Base-by-base conservation (phyloP, 1,140 invertebrate species). In the Microvelia longipes region DNA sequence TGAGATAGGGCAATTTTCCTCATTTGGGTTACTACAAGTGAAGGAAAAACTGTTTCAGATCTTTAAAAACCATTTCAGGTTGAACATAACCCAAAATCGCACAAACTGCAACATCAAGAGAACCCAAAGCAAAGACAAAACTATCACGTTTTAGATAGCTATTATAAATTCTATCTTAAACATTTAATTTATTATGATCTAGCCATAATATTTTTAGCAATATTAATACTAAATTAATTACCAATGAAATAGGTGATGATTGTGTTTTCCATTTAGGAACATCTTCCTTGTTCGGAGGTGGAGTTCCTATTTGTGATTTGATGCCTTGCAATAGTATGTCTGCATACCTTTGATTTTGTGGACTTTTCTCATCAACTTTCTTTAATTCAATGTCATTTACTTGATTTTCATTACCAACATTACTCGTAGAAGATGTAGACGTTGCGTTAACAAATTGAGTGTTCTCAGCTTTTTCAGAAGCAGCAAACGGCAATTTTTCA, bases 231-330 rank as follows among this genome's bases (percentile, higher is more conserved):
- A n/a, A n/a, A n/a, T 5, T 62, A 62, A 35, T 62, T 28, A 69
- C 68, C 26, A 69, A 14, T 5, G 68, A 30, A 11, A 69, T 26
- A 13, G 35, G 2, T 26, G 68, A 29, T 1, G 24, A 1, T 2
- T 69, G 1, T 28, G 50, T 69, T 28, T 69, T 69, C 68, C 68
- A 69, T 27, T 61, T 70, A n/a, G 69, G 69, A n/a, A 70, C 68
- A 2, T 67, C 28, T 2, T 29, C 29, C 27, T 69, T 29, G n/a
- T n/a, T n/a, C n/a, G 14, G 1, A 25, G 60, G 2, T 61, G 62
- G 24, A 5, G 62, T 13, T 19, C 35, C 35, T 24, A 64, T 64
- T 64, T 26, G 15, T 5, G 25, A 64, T 24, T 24, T 26, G 25
- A 64, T 64, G 5, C 62, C 62, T 26, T 64, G 2, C 2, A 64